phyloP scores from a whole-genome alignment of 2,797 vertebrate species.

The Sternotherus odoratus region DNA sequence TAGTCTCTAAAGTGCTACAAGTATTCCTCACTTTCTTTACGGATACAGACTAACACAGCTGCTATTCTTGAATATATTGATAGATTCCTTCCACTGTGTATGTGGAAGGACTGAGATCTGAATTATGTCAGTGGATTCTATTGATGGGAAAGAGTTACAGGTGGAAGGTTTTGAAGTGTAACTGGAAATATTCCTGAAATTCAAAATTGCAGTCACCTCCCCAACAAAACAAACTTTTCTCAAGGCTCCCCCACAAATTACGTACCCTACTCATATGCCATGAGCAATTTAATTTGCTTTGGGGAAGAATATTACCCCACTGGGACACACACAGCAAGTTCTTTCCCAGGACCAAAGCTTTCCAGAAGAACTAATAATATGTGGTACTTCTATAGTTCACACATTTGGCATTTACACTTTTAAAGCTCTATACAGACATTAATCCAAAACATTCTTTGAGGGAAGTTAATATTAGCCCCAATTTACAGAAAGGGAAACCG shows the following conservation, averaged over 20 bases:
- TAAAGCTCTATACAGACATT: background rate
- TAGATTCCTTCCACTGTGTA: background rate
- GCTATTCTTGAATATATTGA: too few relatives aligned
- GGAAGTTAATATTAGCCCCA: background rate
- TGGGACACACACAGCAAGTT: background rate
- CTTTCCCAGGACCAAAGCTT: background rate
- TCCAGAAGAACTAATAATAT: background rate
- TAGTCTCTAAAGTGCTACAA: too few relatives aligned
- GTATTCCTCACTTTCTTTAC: too few relatives aligned
- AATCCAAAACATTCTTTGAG: background rate
- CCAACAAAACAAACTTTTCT: background rate
- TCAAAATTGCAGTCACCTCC: constrained; percentile 13
- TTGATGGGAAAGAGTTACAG: constrained; percentile 1
- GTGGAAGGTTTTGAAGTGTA: background rate
- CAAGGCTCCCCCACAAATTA: background rate
- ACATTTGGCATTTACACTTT: background rate
- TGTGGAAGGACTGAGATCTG: background rate
- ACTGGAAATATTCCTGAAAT: background rate
- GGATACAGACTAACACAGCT: too few relatives aligned
- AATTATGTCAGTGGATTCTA: background rate
- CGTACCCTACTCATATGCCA: background rate
- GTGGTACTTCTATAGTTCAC: background rate
- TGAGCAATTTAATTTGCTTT: background rate
- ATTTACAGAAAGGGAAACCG: background rate
- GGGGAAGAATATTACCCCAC: background rate